Base-by-base conservation (phyloP, 1,140 invertebrate genomes). In the Drosophila azteca region DNA sequence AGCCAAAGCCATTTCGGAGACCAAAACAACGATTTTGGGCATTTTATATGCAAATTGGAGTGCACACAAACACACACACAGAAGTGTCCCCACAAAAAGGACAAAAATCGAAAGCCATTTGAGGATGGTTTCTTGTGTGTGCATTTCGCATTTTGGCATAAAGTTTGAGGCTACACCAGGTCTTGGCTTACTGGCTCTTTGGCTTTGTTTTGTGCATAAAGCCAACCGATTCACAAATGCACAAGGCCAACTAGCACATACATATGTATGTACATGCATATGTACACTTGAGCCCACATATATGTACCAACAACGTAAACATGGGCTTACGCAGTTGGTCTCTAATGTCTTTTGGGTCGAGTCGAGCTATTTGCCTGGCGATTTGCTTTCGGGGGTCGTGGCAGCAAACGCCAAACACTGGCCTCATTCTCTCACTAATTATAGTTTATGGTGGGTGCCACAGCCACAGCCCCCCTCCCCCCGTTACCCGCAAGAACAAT, bases 1-100 rank as follows among this genome's bases (percentile, higher is more conserved):
- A 39, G 43, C 59, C 13, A 79, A 76, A 71, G 65, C 65, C 62
- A 46, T 72, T 62, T 57, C 46, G 45, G 46, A 62, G 61, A 35
- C 74, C 70, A 74, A 61, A 62, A 46, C 50, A 65, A 45, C 46
- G 45, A 57, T 79, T 84, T 84, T 58, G 46, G 55, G 48, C 70
- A 67, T 71, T 65, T 50, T 62, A 62, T 58, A 83, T 83, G 80
- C 80, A 83, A 83, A 83, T 84, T 61, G 63, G 50, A 26, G 58
- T 51, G 35, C 44, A 45, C 17, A 54, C 6, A 22, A 41, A 74
- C 24, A 54, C 31, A 57, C 64, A 64, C 53, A 54, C 7, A 35
- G 24, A 58, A 55, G 49, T 24, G 48, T 31, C 31, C 44, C 41
- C 39, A 46, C 29, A 69, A 31, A 44, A 70, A 57, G 64, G 65